phyloP scores from a whole-genome alignment of 2,113 vertebrate genomes.

The Scatophagus argus region DNA sequence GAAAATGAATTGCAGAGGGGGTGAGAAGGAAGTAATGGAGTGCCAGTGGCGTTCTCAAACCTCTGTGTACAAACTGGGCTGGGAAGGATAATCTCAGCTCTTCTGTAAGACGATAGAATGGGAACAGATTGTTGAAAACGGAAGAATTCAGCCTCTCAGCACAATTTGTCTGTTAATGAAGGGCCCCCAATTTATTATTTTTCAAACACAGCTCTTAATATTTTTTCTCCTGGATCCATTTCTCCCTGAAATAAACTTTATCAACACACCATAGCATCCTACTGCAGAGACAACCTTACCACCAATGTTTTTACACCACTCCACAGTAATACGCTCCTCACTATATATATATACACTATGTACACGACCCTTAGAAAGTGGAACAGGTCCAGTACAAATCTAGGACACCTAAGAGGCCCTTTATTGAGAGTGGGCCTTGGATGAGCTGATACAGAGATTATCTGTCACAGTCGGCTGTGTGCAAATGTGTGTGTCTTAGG shows the following conservation, averaged over 20 bases:
- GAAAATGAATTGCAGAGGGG: conserved; percentile 10
- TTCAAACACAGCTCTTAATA: conserved; percentile 26
- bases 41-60: conserved; percentile 13
- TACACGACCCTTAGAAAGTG: conserved; percentile 40
- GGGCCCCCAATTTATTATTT: neutral
- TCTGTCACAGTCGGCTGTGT: conserved; percentile 1
- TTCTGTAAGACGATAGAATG: conserved; percentile 36
- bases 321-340: conserved; percentile 4
- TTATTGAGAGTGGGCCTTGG: conserved; percentile 18
- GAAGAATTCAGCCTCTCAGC: conserved; percentile 25
- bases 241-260: conserved; percentile 5
- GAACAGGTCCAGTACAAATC: conserved; percentile 44
- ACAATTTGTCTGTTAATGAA: conserved; percentile 3
- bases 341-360: neutral
- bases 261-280: neutral
- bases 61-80: conserved; percentile 17
- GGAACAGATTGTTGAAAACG: conserved; percentile 37
- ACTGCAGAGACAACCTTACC: neutral
- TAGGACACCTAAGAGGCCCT: conserved; percentile 60
- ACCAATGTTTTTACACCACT: neutral
- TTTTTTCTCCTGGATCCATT: neutral
- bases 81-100: conserved; percentile 49
- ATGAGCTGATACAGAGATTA: conserved; percentile 31
- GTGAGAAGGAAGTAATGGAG: neutral
- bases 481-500: neutral